Evolutionary conservation across 2,113 vertebrate genomes (phyloP).

Genomic region (Takifugu flavidus): DNA sequence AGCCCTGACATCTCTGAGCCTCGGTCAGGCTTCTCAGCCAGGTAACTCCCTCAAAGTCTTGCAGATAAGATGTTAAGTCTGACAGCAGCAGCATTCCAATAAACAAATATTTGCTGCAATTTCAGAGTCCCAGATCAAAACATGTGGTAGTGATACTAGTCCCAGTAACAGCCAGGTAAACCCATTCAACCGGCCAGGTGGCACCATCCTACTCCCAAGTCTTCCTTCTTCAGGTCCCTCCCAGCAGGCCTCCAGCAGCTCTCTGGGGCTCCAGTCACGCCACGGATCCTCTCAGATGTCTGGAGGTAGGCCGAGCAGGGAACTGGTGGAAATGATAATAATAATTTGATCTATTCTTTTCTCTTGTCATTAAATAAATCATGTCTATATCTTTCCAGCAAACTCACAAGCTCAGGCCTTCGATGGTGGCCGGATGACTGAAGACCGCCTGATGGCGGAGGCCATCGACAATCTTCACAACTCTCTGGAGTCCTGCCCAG

Average conservation of each 20-base stretch:
- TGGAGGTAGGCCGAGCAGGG: slow-evolving; percentile 67
- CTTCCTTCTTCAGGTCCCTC: slow-evolving; percentile 7
- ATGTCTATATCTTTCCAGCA: slow-evolving; percentile 38
- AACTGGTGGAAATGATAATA: too few relatives aligned
- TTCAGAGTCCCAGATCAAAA: slow-evolving; percentile 42
- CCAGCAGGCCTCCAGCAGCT: slow-evolving; percentile 32
- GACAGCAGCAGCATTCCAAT: background rate
- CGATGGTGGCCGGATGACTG: slow-evolving; percentile 77
- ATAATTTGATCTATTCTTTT: background rate
- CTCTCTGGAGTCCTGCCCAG: slow-evolving; percentile 85
- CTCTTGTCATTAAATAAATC: background rate
- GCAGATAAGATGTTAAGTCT: background rate
- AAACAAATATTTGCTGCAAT: background rate
- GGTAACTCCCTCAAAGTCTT: slow-evolving; percentile 28
- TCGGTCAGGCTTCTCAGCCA: slow-evolving; percentile 38
- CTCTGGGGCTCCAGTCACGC: slow-evolving; percentile 55
- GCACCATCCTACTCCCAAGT: slow-evolving; percentile 49
- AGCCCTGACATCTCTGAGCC: slow-evolving; percentile 57
- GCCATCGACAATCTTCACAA: slow-evolving; percentile 86
- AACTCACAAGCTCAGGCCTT: slow-evolving; percentile 57
- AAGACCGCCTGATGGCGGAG: slow-evolving; percentile 72
- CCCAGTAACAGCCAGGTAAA: slow-evolving; percentile 29
- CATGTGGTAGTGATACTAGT: background rate
- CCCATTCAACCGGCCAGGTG: slow-evolving; percentile 41
- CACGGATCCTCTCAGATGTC: slow-evolving; percentile 55